These are phyloP conservation scores for Mactromeris polynyma DNA, from an alignment of 2,888 invertebrate species.

Conservation along the genomic window DNA sequence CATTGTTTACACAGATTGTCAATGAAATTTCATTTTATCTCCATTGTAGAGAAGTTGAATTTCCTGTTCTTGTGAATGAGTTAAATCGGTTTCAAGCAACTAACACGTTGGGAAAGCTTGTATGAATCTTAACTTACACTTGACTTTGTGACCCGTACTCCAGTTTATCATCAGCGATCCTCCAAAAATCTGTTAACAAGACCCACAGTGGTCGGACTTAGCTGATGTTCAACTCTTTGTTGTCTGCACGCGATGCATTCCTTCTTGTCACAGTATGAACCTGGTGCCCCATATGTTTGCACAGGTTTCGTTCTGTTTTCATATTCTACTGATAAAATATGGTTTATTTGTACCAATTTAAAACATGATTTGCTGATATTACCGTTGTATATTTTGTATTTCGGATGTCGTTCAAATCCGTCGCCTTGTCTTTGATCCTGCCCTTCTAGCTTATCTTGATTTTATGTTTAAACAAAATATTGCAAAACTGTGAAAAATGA, in stretches of 20 bases:
- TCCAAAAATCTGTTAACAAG: neutral
- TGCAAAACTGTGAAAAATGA: slow-evolving; percentile 14
- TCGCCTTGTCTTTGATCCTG: neutral
- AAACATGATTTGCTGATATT: slow-evolving; percentile 42
- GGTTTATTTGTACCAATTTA: neutral
- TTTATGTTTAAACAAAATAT: slow-evolving; percentile 21
- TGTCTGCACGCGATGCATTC: neutral
- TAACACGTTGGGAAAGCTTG: neutral
- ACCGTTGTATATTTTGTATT: slow-evolving; percentile 24
- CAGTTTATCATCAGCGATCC: neutral
- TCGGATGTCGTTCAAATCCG: slow-evolving; percentile 2
- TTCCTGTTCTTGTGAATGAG: neutral
- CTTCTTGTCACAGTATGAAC: neutral
- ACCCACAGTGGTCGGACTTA: neutral
- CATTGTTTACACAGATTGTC: neutral
- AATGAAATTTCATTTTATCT: neutral
- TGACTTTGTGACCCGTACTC: slow-evolving; percentile 15
- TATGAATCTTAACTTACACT: neutral
- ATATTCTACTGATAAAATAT: slow-evolving; percentile 2
- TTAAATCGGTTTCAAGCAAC: neutral
- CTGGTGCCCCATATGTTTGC: neutral
- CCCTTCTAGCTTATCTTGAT: slow-evolving; percentile 16
- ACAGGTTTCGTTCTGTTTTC: neutral
- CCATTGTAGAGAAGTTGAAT: neutral
- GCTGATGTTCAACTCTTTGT: neutral